Evolutionary conservation across 2,888 invertebrate genomes (phyloP).

Genomic region (Rotaria sp.): DNA sequence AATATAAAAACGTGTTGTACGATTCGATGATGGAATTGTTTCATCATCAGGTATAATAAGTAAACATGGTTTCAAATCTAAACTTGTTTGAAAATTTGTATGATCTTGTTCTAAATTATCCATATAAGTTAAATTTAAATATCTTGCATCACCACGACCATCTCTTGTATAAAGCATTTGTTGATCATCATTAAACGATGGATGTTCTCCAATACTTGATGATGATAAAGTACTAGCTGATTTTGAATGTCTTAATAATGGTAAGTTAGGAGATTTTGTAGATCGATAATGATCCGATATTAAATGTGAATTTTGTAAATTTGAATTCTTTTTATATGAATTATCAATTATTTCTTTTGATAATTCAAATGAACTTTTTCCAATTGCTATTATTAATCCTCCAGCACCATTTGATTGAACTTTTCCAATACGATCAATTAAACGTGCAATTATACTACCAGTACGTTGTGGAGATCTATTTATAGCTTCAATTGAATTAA

Average conservation of each 20-base stretch:
- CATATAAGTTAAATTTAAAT: neutral
- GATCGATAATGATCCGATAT: too few relatives aligned
- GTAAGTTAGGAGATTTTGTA: neutral
- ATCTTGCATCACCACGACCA: neutral
- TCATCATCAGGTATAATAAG: constrained; percentile 39
- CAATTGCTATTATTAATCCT: neutral
- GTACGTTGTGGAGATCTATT: neutral
- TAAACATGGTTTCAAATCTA: constrained; percentile 4
- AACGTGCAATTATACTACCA: neutral
- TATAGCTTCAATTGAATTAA: neutral
- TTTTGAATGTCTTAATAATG: constrained; percentile 2
- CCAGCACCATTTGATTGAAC: neutral
- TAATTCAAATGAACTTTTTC: neutral
- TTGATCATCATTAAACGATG: neutral
- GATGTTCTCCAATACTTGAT: neutral
- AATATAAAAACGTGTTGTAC: constrained; percentile 33
- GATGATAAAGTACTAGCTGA: neutral
- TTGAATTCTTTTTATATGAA: neutral
- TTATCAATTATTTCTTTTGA: neutral
- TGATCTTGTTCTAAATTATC: neutral
- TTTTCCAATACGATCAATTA: constrained; percentile 10
- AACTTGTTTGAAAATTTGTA: neutral
- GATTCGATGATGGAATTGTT: constrained; percentile 16
- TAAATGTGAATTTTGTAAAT: too few relatives aligned
- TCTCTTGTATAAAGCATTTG: neutral